Evolutionary conservation across 2,888 invertebrate species (phyloP).

Genomic region (Aplocera efformata): DNA sequence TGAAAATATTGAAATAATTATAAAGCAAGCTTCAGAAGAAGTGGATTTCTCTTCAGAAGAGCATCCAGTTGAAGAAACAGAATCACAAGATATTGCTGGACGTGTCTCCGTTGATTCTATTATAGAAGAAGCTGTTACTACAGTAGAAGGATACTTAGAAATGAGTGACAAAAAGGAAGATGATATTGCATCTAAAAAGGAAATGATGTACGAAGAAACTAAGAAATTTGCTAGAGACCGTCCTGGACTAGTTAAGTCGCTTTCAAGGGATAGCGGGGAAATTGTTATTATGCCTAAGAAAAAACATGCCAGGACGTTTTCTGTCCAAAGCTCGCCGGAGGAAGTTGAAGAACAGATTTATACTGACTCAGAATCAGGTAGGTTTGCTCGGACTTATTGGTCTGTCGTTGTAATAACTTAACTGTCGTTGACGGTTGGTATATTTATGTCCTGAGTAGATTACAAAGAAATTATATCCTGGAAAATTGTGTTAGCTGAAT

Average conservation of each 20-base stretch:
- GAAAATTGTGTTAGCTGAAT: no score
- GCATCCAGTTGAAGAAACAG: conserved; percentile 39
- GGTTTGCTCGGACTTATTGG: no score
- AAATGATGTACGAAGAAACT: conserved; percentile 53
- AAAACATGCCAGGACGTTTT: conserved; percentile 71
- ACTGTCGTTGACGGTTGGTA: no score
- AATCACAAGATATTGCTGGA: conserved; percentile 50
- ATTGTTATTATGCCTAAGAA: conserved; percentile 72
- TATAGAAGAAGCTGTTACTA: conserved; percentile 69
- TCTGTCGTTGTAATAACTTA: no score
- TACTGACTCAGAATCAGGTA: conserved; percentile 77
- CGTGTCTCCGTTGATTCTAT: conserved; percentile 73
- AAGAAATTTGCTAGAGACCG: conserved; percentile 57
- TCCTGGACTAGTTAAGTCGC: conserved; percentile 68
- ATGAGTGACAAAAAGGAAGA: conserved; percentile 45
- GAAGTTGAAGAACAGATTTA: conserved; percentile 78
- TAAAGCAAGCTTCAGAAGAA: conserved; percentile 75
- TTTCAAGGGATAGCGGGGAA: conserved; percentile 72
- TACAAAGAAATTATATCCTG: no score
- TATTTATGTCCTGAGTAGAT: no score
- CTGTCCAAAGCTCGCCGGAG: conserved; percentile 77
- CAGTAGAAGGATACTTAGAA: conserved; percentile 64
- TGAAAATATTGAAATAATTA: conserved; percentile 75
- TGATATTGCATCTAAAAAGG: conserved; percentile 49
- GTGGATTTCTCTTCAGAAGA: conserved; percentile 68